Evolutionary conservation across 2,888 invertebrate genomes (phyloP).

Genomic region (Zygothrica quintamaculata): DNA sequence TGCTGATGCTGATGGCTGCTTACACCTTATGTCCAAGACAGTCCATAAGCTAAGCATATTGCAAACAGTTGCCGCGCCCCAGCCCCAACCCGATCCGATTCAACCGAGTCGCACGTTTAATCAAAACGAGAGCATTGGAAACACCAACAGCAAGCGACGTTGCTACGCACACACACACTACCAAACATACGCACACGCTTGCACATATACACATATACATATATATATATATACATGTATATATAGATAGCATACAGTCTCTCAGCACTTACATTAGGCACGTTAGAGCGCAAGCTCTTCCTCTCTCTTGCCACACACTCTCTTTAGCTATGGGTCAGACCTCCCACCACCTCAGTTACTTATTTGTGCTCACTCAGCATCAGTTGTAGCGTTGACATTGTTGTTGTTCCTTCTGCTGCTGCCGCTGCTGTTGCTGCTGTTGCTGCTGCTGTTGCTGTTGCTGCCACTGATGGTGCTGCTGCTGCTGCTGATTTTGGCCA

Average conservation of each 20-base stretch:
- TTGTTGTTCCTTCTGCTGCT: conserved; percentile 42
- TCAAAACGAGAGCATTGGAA: conserved; percentile 81
- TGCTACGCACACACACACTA: conserved; percentile 23
- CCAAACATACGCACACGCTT: conserved; percentile 8
- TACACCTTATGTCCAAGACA: conserved; percentile 62
- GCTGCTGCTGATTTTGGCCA: conserved; percentile 72
- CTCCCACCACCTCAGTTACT: conserved; percentile 42
- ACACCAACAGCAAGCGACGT: conserved; percentile 30
- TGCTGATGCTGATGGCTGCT: conserved; percentile 29
- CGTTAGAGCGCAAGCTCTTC: conserved; percentile 44
- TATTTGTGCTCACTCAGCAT: conserved; percentile 66
- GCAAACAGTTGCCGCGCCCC: conserved; percentile 67
- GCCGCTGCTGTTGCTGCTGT: conserved; percentile 26
- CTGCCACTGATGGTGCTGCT: conserved; percentile 32
- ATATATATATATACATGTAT: neutral
- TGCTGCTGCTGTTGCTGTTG: conserved; percentile 32
- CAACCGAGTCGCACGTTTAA: conserved; percentile 67
- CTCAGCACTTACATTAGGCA: conserved; percentile 42
- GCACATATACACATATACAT: conserved; percentile 2
- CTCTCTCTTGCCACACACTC: conserved; percentile 6
- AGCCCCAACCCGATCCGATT: conserved; percentile 51
- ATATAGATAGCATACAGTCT: conserved; percentile 3
- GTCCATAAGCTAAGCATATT: conserved; percentile 63
- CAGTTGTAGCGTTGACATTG: conserved; percentile 66
- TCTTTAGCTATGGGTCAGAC: conserved; percentile 1